These are phyloP conservation scores for Corythaeola cristata DNA, from an alignment of 2,113 vertebrate species.

Conservation along the genomic window DNA sequence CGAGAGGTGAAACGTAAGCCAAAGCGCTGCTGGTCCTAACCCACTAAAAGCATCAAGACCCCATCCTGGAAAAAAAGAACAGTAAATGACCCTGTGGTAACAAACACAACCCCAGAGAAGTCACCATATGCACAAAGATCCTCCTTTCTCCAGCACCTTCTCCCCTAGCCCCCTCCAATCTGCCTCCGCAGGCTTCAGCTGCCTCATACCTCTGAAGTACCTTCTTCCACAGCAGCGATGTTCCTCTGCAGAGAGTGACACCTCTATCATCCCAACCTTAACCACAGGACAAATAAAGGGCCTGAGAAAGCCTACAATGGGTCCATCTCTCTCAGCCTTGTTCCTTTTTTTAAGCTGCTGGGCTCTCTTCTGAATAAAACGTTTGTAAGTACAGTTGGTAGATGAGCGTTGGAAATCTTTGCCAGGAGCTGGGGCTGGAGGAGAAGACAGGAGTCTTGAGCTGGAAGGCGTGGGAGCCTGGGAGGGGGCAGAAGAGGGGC, in stretches of 20 bases:
- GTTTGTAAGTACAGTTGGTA: background rate
- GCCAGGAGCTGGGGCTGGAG: background rate
- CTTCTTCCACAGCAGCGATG: background rate
- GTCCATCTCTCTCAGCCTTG: background rate
- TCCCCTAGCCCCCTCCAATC: background rate
- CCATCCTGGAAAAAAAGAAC: background rate
- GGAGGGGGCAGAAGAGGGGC: background rate
- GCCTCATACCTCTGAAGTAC: background rate
- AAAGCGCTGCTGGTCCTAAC: background rate
- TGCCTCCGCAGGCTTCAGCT: background rate
- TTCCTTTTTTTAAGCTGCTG: background rate
- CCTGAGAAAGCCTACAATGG: background rate
- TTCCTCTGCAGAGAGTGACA: background rate
- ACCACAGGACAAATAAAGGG: background rate
- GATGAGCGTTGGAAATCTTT: background rate
- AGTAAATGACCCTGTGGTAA: background rate
- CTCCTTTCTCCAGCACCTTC: background rate
- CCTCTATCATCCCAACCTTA: background rate
- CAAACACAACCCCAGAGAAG: background rate
- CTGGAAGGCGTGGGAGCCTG: background rate
- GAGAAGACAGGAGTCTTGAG: background rate
- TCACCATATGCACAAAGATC: background rate
- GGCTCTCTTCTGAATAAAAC: background rate
- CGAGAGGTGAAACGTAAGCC: background rate
- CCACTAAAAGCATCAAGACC: background rate